Base-by-base conservation (phyloP, 1,140 invertebrate species). In the Aphelinus atriplicis region DNA sequence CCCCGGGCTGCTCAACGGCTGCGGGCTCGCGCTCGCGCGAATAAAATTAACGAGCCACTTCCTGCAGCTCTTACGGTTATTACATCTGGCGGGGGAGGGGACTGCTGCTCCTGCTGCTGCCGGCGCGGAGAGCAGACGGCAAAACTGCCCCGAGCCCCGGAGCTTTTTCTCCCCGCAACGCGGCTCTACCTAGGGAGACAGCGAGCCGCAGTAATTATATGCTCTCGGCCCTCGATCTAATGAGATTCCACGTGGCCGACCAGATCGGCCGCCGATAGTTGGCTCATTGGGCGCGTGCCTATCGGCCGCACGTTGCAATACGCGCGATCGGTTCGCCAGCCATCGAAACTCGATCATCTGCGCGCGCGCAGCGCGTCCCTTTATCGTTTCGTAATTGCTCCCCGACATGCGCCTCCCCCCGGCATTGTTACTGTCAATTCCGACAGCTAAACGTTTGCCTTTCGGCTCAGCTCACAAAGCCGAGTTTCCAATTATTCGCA, bases 11-110 rank as follows among this genome's bases (percentile, higher is more conserved):
- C 26, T 26, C 26, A 26, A 26, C 26, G 26, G 26, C 26, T 26
- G 26, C 26, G 26, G 26, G 26, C 26, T 26, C 26, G 26, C 6
- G 53, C 51, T 10, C 7, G 70, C 53, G 70, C 43, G 65, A 74
- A 74, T 68, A 68, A 74, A 68, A 74, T 74, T 74, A 73, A 74
- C 73, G 65, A 74, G 65, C 65, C 65, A 74, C 64, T 74, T 67
- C 63, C 53, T 71, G 48, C 48, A 26, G 26, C 61, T 71, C 70
- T 56, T 71, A 71, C 61, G 61, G 60, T 71, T 64, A 71, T 71
- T 71, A 71, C 64, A 50, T 71, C 58, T 48, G 1, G 42, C 58
- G 42, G 3, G 26, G 26, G 26, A 26, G 26, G 26, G 26, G 26
- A 26, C 26, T 26, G 26, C 26, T 7, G 55, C 65, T n/a, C 3